phyloP scores from a whole-genome alignment of 1,140 invertebrate species.

The Hyphantria cunea region DNA sequence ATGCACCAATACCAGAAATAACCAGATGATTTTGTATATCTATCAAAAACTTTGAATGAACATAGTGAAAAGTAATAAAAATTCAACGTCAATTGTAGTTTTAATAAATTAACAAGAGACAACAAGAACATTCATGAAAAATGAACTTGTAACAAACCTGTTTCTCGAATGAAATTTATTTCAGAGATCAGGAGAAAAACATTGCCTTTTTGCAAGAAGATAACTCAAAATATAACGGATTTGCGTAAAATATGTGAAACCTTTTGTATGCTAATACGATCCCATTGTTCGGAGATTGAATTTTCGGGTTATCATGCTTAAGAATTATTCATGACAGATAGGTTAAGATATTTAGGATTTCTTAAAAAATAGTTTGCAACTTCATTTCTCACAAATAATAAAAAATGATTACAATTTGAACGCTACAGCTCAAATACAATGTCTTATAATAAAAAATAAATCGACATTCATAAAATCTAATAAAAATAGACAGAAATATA shows the following conservation, averaged over 20 bases:
- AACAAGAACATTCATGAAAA: too few species aligned
- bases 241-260: conserved; percentile 78
- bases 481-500: too few species aligned
- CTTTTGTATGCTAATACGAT: conserved; percentile 80
- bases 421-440: too few species aligned
- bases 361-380: conserved; percentile 11
- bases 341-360: conserved; percentile 54
- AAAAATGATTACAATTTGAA: not conserved
- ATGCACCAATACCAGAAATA: conserved; percentile 3
- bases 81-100: too few species aligned
- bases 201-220: conserved; percentile 67
- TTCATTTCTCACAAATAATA: not conserved
- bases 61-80: too few species aligned
- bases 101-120: too few species aligned
- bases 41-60: too few species aligned
- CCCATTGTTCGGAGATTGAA: conserved; percentile 80
- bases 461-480: too few species aligned
- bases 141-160: conserved; percentile 28
- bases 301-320: conserved; percentile 71
- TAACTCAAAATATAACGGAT: conserved; percentile 79
- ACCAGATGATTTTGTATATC: conserved; percentile 2
- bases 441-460: too few species aligned
- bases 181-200: conserved; percentile 59
- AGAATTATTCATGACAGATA: conserved; percentile 74
- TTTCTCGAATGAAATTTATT: conserved; percentile 62